phyloP scores from a whole-genome alignment of 30 jellyfish, hydroid and myxozoan genomes.

The Turritopsis dohrnii region DNA sequence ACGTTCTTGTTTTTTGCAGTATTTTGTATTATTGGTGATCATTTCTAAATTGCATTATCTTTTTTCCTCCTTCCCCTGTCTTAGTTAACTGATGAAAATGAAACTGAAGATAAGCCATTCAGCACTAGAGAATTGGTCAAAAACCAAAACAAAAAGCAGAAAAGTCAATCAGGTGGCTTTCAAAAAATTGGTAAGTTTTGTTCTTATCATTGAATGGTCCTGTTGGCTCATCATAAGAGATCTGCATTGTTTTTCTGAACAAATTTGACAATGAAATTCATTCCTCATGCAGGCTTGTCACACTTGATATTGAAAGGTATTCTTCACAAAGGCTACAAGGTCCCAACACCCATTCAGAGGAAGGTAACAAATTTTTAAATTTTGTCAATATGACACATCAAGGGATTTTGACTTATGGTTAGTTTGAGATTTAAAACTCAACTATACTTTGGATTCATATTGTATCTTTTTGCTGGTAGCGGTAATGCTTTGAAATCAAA shows the following conservation, averaged over 20 bases:
- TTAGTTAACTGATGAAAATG: neutral
- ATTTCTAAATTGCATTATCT: neutral
- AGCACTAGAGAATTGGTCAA: slow-evolving; percentile 52
- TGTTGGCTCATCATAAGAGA: no score
- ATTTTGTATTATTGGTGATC: no score
- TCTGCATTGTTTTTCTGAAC: no score
- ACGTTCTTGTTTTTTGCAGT: no score
- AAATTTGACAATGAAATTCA: neutral
- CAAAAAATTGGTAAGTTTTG: slow-evolving; percentile 77
- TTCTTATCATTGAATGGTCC: neutral
- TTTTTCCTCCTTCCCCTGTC: neutral
- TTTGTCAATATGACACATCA: no score
- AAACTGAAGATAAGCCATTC: neutral
- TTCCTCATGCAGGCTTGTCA: slow-evolving; percentile 54
- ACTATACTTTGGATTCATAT: no score
- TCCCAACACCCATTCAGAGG: slow-evolving; percentile 97
- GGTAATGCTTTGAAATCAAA: no score
- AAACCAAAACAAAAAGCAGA: slow-evolving; percentile 67
- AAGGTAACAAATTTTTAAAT: slow-evolving; percentile 57
- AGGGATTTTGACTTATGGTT: no score
- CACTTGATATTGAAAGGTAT: slow-evolving; percentile 76
- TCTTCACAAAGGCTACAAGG: slow-evolving; percentile 83
- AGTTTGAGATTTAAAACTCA: no score
- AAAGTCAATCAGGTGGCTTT: slow-evolving; percentile 85
- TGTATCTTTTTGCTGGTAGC: no score